Conservation (phyloP, 2,113 vertebrate species). For the Pelmatolapia mariae region DNA sequence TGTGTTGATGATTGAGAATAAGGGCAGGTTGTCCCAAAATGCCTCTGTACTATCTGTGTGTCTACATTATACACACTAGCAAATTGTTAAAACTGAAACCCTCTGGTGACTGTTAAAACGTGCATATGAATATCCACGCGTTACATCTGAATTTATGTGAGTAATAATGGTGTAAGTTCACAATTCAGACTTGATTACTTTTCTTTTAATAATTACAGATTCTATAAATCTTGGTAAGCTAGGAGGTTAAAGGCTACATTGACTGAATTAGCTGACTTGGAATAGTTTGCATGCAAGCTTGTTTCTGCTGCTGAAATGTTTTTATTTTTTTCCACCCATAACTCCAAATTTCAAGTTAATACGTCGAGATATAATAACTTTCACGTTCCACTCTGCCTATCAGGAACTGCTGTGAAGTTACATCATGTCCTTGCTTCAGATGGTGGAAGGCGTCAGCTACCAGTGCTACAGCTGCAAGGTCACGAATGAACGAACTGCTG, state of each 20-base stretch:
- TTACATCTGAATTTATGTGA: background rate
- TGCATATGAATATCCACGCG: background rate
- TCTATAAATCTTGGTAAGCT: background rate
- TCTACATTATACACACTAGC: background rate
- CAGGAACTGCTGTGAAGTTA: background rate
- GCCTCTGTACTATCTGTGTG: background rate
- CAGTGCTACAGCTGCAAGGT: background rate
- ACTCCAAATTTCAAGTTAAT: background rate
- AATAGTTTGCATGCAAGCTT: background rate
- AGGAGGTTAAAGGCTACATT: background rate
- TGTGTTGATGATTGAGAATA: background rate
- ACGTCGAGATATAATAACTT: background rate
- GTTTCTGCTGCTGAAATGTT: background rate
- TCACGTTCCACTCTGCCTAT: background rate
- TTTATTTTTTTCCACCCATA: background rate
- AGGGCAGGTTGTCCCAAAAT: conserved; percentile 7
- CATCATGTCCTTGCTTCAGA: background rate
- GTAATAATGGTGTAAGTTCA: background rate
- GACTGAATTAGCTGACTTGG: background rate
- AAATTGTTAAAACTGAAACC: background rate
- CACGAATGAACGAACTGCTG: background rate
- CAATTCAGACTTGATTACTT: background rate
- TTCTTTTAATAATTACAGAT: background rate
- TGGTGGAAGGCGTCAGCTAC: background rate
- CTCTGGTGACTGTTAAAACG: background rate